Evolutionary conservation across 2,797 vertebrate genomes (phyloP), one percentile per base, ranked within the genome.

Genomic region (Pelodytes ibericus): DNA sequence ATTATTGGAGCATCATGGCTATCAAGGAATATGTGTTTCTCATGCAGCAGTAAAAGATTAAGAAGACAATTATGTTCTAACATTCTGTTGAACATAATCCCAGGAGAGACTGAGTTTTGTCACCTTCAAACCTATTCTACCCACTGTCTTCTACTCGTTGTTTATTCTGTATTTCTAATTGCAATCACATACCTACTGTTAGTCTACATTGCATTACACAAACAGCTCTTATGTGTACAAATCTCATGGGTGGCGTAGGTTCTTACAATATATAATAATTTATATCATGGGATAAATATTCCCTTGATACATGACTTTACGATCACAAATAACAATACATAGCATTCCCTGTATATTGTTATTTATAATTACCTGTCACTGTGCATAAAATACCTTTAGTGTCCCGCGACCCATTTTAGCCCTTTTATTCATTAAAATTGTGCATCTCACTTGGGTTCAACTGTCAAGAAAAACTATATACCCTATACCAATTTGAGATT

Each of bases 301-400:
- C 41, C 36, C 44, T 20, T 22, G 47, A 27, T 27, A 25, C 41
- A 29, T 47, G 64, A 51, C 27, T 51, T 47, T 44, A 29, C 24
- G 25, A 29, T 51, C 64, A 65, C 13, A 36, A 39, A 44, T 44
- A 24, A 65, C 36, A 44, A 44, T 26, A 44, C 33, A 29, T 51
- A 51, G 33, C 27, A 67, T 51, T 51, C 33, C 18, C 26, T 11
- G 26, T 67, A 30, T 51, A 47, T 16, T 67, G 47, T 29, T 67
- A 18, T 30, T 67, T 67, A 53, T 67, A 67, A 67, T 67, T 67
- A 67, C 39, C 44, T 51, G 41, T 67, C 64, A 67, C 25, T 67
- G 25, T 27, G 18, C 18, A 51, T 60, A 20, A 67, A 26, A 67
- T 25, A 65, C 63, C 36, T 65, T 65, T 27, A 27, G 11, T 47